Evolutionary conservation across 2,888 invertebrate genomes (phyloP), one percentile per base, ranked within the genome.

Genomic region (Plagiodera versicolora): DNA sequence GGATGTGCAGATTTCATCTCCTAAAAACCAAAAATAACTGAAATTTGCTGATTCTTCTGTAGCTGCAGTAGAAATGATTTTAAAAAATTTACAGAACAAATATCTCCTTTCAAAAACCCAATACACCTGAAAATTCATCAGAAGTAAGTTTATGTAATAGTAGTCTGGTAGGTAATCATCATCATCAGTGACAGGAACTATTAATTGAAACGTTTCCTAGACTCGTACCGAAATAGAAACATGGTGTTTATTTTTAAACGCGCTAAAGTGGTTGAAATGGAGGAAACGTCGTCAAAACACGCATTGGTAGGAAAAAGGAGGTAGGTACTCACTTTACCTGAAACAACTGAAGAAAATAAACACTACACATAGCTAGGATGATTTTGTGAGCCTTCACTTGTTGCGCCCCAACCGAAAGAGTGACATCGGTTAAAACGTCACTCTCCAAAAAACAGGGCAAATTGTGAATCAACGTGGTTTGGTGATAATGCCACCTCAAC

Each of bases 331-430:
- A 24, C 24, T 6, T 70, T 80, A 90, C 91, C 87, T 90, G 90
- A 82, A 94, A 94, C 65, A 94, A 83, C 74, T 93, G 92, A 72
- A 92, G 89, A 80, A 95, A 95, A 82, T 95, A 95, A 69, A 90
- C 89, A 80, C 94, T 94, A 81, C 95, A 94, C 66, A 94, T 92
- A 20, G 94, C 94, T 58, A 95, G 82, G 53, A 95, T 91, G 54
- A 95, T 87, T 73, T 89, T 87, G 80, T 95, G 95, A 1, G 94
- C 95, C 72, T 89, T 89, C 68, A 95, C 83, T n/a, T 89, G 88
- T 63, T 90, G 87, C 18, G 92, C 91, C 70, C 90, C 92, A 4
- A 94, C 94, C 67, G 92, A 92, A 49, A 95, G 83, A 10, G 94
- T 94, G 51, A 94, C 92, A 80, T 94, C 94, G 57, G 93, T 91